Evolutionary conservation across 1,140 invertebrate genomes (phyloP).

Genomic region (Bathynomus jamesi): DNA sequence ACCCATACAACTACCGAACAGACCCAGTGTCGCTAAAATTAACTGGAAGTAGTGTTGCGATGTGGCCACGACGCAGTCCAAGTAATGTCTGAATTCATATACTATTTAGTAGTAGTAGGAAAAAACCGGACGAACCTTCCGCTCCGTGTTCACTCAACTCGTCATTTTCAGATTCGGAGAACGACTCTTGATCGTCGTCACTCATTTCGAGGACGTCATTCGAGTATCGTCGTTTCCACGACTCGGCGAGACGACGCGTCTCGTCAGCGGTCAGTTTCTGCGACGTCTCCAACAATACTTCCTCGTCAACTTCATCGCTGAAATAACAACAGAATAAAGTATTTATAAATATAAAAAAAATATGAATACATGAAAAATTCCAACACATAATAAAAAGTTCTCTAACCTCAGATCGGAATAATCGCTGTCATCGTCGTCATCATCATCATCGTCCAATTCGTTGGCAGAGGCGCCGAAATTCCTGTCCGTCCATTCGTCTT

Average conservation of each 20-base stretch:
- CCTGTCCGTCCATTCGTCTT: conserved; percentile 81
- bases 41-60: no score
- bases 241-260: conserved; percentile 55
- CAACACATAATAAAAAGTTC: background rate
- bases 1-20: no score
- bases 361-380: no score
- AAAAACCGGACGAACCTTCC: conserved; percentile 49
- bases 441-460: conserved; percentile 58
- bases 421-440: conserved; percentile 43
- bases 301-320: conserved; percentile 37
- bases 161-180: conserved; percentile 49
- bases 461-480: conserved; percentile 72
- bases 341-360: no score
- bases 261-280: conserved; percentile 54
- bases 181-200: conserved; percentile 43
- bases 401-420: conserved; percentile 51
- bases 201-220: conserved; percentile 46
- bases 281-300: conserved; percentile 23
- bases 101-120: background rate
- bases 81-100: background rate
- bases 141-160: conserved; percentile 56
- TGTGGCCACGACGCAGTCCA: no score
- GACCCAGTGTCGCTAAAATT: no score
- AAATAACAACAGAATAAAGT: conserved; percentile 42
- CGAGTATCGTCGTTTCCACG: conserved; percentile 53